Percentiles rank a stretch among this genome's conserved stretches.
Evolutionary conservation across 2,888 invertebrate genomes (phyloP).

Genomic region (Neoitamus cyanurus): DNA sequence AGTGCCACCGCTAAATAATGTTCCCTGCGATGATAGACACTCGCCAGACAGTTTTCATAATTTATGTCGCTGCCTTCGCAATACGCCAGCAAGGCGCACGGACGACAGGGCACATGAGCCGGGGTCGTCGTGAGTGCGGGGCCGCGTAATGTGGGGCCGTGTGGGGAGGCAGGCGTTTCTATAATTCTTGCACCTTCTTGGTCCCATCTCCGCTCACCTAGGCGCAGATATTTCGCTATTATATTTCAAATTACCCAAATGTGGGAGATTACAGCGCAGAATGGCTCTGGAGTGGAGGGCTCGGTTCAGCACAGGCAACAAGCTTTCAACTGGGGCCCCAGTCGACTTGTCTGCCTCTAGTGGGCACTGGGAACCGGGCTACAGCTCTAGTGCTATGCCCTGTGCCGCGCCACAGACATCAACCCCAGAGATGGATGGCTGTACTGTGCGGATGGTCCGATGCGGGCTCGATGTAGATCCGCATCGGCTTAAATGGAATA

Average conservation of each 20-base stretch:
- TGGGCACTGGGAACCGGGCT: neutral
- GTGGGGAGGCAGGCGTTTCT: neutral
- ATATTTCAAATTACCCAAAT: constrained; percentile 36
- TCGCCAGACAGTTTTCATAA: constrained; percentile 43
- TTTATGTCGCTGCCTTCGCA: constrained; percentile 35
- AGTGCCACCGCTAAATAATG: constrained; percentile 19
- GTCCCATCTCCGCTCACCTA: constrained; percentile 25
- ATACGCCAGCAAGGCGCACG: neutral
- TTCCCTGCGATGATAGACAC: constrained; percentile 33
- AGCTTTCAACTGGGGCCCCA: neutral
- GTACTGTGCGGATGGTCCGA: constrained; percentile 8
- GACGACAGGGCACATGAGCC: neutral
- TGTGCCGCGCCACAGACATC: neutral
- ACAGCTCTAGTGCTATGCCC: neutral
- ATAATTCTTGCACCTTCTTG: constrained; percentile 22
- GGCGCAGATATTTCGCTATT: constrained; percentile 35
- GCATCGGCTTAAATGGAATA: constrained; percentile 34
- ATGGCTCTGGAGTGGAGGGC: neutral
- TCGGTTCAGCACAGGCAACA: neutral
- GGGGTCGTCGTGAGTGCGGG: neutral
- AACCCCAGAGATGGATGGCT: constrained; percentile 20
- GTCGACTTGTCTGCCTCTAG: neutral
- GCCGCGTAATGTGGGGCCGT: neutral
- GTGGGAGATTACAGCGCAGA: neutral
- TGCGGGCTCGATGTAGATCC: neutral